A percentile compares a stretch with the other conserved stretches of the same genome.
Evolutionary conservation across 1,140 invertebrate species (phyloP).

Genomic region (Heterodera schachtii): DNA sequence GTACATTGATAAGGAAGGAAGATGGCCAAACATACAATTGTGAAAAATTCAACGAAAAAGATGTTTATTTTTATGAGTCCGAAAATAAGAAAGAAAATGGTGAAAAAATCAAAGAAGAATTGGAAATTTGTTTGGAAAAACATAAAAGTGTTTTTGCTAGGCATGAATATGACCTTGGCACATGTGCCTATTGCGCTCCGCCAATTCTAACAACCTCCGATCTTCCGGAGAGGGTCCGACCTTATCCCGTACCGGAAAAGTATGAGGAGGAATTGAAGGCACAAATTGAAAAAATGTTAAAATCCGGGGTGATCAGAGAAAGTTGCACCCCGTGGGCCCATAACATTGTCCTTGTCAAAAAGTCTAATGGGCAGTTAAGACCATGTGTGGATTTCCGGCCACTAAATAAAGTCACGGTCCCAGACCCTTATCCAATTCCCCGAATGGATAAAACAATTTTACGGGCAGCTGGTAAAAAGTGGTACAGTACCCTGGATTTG

Average conservation of each 20-base stretch:
- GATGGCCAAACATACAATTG: neutral
- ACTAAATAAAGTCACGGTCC: slow-evolving; percentile 1
- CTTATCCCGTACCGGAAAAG: neutral
- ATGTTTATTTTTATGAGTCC: neutral
- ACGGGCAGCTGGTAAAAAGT: neutral
- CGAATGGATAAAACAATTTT: slow-evolving; percentile 14
- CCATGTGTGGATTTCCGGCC: slow-evolving; percentile 15
- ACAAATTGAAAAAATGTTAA: slow-evolving; percentile 6
- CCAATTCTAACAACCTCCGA: slow-evolving; percentile 6
- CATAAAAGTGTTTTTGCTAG: neutral
- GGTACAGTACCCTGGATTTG: slow-evolving; percentile 10
- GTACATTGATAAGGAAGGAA: neutral
- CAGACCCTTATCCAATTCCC: slow-evolving; percentile 12
- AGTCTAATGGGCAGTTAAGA: neutral
- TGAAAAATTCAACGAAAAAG: neutral
- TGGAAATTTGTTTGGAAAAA: neutral
- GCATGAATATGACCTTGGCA: slow-evolving; percentile 8
- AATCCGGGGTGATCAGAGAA: neutral
- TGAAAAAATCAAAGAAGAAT: neutral
- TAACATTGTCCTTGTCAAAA: slow-evolving; percentile 9
- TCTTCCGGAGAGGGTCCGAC: neutral
- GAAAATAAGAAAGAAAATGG: neutral
- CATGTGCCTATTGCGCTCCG: neutral
- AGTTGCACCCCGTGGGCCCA: slow-evolving; percentile 4
- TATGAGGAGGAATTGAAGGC: neutral